Evolutionary conservation across 2,113 vertebrate genomes (phyloP).

Genomic region (Ancistrus triradiatus): DNA sequence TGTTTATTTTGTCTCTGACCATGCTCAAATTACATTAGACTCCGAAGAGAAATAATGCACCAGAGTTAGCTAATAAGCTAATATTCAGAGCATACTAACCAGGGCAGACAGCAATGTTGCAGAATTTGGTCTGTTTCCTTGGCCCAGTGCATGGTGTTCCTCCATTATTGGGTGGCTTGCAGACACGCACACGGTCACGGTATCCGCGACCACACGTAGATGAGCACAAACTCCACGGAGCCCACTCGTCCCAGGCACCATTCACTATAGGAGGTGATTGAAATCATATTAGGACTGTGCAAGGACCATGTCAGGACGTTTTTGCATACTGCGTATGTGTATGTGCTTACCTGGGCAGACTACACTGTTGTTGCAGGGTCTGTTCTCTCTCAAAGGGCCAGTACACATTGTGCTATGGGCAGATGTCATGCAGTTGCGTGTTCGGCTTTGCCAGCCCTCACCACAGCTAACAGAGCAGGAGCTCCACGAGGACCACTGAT

Average conservation of each 20-base stretch:
- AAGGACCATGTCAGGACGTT: no score
- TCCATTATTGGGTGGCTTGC: constrained; percentile 85
- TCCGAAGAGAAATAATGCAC: no score
- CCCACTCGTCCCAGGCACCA: constrained; percentile 95
- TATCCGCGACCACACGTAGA: constrained; percentile 93
- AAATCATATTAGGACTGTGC: neutral
- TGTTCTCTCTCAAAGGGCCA: constrained; percentile 87
- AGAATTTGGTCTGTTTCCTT: constrained; percentile 91
- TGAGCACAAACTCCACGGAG: constrained; percentile 96
- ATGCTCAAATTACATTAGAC: no score
- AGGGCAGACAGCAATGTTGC: constrained; percentile 97
- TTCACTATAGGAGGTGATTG: constrained; percentile 70
- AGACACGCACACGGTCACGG: constrained; percentile 86
- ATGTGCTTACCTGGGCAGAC: constrained; percentile 81
- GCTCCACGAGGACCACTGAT: constrained; percentile 96
- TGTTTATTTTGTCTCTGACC: no score
- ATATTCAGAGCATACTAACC: constrained; percentile 70
- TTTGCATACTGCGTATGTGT: neutral
- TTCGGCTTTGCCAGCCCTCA: constrained; percentile 90
- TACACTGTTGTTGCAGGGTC: constrained; percentile 89
- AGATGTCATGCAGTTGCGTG: constrained; percentile 84
- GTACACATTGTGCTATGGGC: constrained; percentile 88
- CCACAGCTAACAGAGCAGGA: constrained; percentile 89
- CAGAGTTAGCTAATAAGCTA: no score
- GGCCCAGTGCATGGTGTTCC: constrained; percentile 87